phyloP scores from a whole-genome alignment of 2,797 vertebrate species.

The Fundulus diaphanus region DNA sequence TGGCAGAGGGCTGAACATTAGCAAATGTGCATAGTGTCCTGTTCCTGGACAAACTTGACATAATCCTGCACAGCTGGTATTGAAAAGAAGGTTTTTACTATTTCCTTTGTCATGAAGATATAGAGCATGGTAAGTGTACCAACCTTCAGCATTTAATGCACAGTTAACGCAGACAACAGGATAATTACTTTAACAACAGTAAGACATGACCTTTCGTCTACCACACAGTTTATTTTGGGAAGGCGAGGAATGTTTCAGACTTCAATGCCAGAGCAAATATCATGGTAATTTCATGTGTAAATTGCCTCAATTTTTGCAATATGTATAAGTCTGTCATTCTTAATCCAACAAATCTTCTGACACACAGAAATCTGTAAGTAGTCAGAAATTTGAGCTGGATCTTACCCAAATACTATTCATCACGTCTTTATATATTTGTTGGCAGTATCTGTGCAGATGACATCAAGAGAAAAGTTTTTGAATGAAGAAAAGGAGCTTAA shows the following conservation, averaged over 20 bases:
- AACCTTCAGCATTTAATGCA: slow-evolving; percentile 38
- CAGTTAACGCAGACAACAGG: slow-evolving; percentile 40
- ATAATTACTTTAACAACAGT: slow-evolving; percentile 58
- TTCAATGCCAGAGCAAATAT: slow-evolving; percentile 65
- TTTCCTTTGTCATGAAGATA: slow-evolving; percentile 46
- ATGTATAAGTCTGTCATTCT: slow-evolving; percentile 57
- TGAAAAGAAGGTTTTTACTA: background rate
- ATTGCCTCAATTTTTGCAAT: slow-evolving; percentile 48
- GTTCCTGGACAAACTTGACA: background rate
- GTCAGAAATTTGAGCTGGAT: slow-evolving; percentile 27
- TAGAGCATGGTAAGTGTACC: slow-evolving; percentile 34
- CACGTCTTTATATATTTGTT: slow-evolving; percentile 5
- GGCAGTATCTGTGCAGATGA: slow-evolving; percentile 10
- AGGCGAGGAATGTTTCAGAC: slow-evolving; percentile 22
- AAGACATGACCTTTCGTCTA: slow-evolving; percentile 29
- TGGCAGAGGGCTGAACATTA: slow-evolving; percentile 6
- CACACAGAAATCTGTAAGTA: slow-evolving; percentile 23
- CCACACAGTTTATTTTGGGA: slow-evolving; percentile 35
- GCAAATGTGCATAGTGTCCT: background rate
- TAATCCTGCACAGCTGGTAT: background rate
- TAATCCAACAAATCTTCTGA: slow-evolving; percentile 38
- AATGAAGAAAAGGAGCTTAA: background rate
- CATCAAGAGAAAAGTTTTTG: background rate
- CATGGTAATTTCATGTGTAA: slow-evolving; percentile 49
- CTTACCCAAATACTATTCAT: slow-evolving; percentile 21